Conservation (phyloP, 2,113 vertebrate species). For the Tragelaphus buxtoni region DNA sequence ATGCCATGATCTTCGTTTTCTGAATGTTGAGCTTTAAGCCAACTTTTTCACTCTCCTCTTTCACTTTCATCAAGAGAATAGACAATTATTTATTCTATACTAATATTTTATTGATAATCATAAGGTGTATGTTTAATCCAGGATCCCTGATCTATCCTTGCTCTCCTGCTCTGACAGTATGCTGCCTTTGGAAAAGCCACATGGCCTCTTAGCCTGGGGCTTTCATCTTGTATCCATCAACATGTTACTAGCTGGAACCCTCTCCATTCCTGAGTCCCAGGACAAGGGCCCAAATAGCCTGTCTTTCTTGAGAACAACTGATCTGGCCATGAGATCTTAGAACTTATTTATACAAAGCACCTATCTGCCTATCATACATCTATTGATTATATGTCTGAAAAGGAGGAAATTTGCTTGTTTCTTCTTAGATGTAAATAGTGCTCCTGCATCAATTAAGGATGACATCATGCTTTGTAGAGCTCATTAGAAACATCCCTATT, state of each 20-base stretch:
- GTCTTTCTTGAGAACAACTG: background rate
- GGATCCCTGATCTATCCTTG: background rate
- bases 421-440: background rate
- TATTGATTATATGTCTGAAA: background rate
- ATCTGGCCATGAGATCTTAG: rapidly evolving
- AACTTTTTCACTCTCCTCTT: too few relatives aligned
- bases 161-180: too few relatives aligned
- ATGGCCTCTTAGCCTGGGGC: background rate
- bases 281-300: rapidly evolving
- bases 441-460: background rate
- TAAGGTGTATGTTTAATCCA: rapidly evolving
- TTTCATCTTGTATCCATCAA: rapidly evolving
- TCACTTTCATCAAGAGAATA: background rate
- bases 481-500: background rate
- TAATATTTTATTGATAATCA: background rate
- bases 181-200: background rate
- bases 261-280: too few relatives aligned
- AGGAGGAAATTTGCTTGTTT: background rate
- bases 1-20: too few relatives aligned
- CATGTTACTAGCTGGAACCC: background rate
- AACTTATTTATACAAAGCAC: background rate
- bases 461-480: background rate
- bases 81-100: background rate
- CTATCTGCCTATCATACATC: background rate
- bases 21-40: too few relatives aligned